Percentiles rank a stretch among this genome's conserved stretches.
These are phyloP conservation scores for Argyrosomus regius DNA, from an alignment of 2,797 vertebrate species.

Conservation along the genomic window DNA sequence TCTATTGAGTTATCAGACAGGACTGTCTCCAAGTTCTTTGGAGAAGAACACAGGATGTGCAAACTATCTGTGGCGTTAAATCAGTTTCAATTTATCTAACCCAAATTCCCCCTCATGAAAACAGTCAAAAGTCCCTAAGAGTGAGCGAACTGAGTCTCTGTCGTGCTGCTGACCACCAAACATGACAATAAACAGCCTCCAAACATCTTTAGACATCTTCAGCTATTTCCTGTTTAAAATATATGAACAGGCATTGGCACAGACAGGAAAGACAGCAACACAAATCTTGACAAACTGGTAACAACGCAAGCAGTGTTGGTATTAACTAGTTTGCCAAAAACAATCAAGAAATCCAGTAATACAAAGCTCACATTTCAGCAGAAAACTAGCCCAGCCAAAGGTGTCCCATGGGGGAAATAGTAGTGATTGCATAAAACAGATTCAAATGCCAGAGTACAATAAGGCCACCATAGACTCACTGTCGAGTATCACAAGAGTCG, in stretches of 20 bases:
- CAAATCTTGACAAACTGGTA: background rate
- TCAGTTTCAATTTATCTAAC: background rate
- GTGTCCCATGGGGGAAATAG: background rate
- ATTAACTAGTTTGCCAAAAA: background rate
- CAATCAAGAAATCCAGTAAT: background rate
- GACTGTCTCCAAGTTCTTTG: background rate
- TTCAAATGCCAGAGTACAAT: background rate
- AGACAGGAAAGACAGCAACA: background rate
- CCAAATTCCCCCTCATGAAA: background rate
- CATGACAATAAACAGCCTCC: background rate
- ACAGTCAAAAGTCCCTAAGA: background rate
- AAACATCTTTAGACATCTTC: background rate
- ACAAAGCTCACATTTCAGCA: background rate
- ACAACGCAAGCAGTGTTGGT: background rate
- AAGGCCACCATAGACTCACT: background rate
- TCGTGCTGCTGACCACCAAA: background rate
- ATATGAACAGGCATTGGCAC: constrained; percentile 1
- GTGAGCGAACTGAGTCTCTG: background rate
- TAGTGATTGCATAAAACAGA: background rate
- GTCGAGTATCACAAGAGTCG: background rate
- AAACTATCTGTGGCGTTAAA: background rate
- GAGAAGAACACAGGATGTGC: background rate
- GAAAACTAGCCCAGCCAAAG: background rate
- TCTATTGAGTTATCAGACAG: background rate
- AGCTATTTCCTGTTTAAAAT: constrained; percentile 7